phyloP scores from a whole-genome alignment of 2,113 vertebrate genomes.

The Ardeotis arabs region DNA sequence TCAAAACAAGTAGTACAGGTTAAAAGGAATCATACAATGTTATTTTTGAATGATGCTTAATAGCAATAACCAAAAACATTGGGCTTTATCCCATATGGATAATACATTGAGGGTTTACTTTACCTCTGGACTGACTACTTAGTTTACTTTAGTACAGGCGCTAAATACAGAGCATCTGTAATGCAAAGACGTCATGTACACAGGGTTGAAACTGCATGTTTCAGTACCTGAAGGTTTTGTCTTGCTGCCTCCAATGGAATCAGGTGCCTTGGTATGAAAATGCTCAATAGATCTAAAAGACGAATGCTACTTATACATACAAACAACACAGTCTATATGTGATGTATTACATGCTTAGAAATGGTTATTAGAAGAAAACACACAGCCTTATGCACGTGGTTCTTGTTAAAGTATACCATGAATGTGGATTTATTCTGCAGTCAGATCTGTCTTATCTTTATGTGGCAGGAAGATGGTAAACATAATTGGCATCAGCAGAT shows the following conservation, averaged over 20 bases:
- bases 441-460: not conserved
- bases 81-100: not conserved
- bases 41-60: not conserved
- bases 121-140: not conserved
- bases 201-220: not conserved
- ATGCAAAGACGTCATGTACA: rapidly evolving
- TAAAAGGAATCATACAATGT: not conserved
- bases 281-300: not conserved
- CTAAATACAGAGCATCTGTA: too few species aligned
- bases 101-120: not conserved
- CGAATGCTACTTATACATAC: rapidly evolving
- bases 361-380: not conserved
- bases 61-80: not conserved
- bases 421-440: not conserved
- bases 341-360: not conserved
- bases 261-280: not conserved
- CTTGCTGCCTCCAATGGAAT: not conserved
- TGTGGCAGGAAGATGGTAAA: not conserved
- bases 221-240: not conserved
- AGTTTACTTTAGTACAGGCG: not conserved
- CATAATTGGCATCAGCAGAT: not conserved
- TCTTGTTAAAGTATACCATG: not conserved
- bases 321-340: not conserved
- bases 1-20: not conserved
- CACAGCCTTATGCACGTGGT: not conserved